Base-by-base conservation (phyloP, 2,797 vertebrate species). In the Glossophaga mutica region DNA sequence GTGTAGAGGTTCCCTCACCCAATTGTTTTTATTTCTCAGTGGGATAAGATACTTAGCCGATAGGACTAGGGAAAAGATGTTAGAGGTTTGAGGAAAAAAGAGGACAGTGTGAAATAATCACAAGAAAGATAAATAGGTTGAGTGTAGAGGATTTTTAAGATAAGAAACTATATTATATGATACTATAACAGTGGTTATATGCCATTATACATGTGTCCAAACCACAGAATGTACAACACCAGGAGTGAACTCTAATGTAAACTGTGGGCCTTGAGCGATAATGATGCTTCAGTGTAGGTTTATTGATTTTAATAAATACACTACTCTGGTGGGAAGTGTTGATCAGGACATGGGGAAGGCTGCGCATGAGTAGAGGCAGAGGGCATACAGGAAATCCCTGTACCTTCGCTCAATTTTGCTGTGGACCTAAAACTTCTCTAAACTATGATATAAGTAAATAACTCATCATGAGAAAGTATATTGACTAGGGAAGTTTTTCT, bases 1-100 rank as follows among this genome's bases (percentile, higher is more conserved):
- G 9, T 21, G 19, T 0, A 26, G 26, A 34, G 2, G 8, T 32
- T 87, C 5, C 68, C 71, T 34, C 37, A 32, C 0, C 44, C 0
- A 15, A 3, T 21, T 42, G 10, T 6, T 32, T 74, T 87, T 68
- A 42, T 73, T 84, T 82, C 81, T 90, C 46, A 68, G 0, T 26
- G 34, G 2, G 73, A 15, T 71, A 24, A 48, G 52, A 52, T 29
- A 68, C 42, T 86, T 52, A 85, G 46, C 39, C 39, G 22, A 85
- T 18, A 26, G 52, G 16, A 39, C 77, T 74, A 42, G 3, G 21
- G 48, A 70, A 34, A 87, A 42, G 29, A 19, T 19, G 21, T 44
- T 19, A 62, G 55, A 10, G 3, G 42, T n/a, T 3, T 74, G 29
- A 83, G 15, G 24, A 81, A 73, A 73, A 87, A 16, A 78, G 9